Evolutionary conservation across 35 echinoderm and acorn worm genomes (phyloP).

Genomic region (Lytechinus variegatus): DNA sequence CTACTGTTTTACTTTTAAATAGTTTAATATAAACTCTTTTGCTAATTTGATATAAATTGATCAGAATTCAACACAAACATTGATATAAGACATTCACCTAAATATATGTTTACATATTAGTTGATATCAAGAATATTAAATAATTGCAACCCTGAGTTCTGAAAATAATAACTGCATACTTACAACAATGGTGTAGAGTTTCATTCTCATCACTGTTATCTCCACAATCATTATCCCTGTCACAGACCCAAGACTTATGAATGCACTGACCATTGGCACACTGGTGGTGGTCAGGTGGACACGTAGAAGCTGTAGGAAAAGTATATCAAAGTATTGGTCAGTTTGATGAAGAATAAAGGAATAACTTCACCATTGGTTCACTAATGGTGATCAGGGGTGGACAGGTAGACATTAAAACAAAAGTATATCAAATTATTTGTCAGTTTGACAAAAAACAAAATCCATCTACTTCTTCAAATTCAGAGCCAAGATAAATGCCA

Average conservation of each 20-base stretch:
- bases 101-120: neutral
- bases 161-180: neutral
- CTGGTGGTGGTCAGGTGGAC: conserved; percentile 49
- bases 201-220: conserved; percentile 78
- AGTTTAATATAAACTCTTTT: neutral
- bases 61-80: neutral
- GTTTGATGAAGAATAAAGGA: no score
- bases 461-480: no score
- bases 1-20: no score
- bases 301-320: conserved; percentile 19
- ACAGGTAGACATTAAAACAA: neutral
- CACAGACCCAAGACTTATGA: conserved; percentile 71
- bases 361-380: no score
- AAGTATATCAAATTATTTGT: neutral
- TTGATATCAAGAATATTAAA: neutral
- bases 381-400: neutral
- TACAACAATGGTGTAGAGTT: conserved; percentile 21
- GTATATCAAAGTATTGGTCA: neutral
- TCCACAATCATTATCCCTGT: conserved; percentile 75
- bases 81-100: neutral
- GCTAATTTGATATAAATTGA: neutral
- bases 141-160: neutral
- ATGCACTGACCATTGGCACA: conserved; percentile 68
- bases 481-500: no score
- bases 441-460: neutral